Evolutionary conservation across 2,113 vertebrate genomes (phyloP), one percentile per base, ranked within the genome.

Genomic region (Notothenia rossii): DNA sequence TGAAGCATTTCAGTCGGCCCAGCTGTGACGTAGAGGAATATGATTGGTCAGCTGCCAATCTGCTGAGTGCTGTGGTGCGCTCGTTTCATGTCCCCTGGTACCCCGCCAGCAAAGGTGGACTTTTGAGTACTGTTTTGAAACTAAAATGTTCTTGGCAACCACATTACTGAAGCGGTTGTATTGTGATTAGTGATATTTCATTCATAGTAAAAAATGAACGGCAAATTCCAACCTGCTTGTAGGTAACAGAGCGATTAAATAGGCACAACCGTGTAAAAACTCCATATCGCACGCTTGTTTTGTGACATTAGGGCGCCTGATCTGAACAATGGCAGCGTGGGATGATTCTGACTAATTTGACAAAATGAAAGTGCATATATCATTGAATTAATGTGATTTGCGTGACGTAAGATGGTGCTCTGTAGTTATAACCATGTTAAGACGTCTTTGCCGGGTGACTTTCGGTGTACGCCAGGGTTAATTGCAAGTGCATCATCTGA

Each of bases 1-100:
- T 72, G 69, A 87, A 43, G 86, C 90, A 70, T 84, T 72, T 73
- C 6, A 82, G 46, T 20, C 89, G 79, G 9, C 81, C 88, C 87
- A 33, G 13, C 56, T 15, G 66, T 75, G 88, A 88, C 82, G 49
- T 75, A 10, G 60, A 67, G 25, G 12, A 60, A 82, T 82, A 25
- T 88, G 12, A 92, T 17, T 81, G 86, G 82, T 72, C 43, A 22
- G 1, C 51, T 8, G 59, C 60, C 78, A 85, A 36, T 1, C 29
- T 46, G 36, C 40, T 50, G 22, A 60, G 22, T 9, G 13, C 15
- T 4, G 13, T 0, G 72, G 65, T 69, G 83, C 86, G 81, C 62
- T 91, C 72, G 86, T 63, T 93, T 89, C 5, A 11, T 0, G 0
- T 0, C 3, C 64, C 64, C 2, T 0, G 10, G 1, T 45, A 3